Conservation (phyloP, 2,888 invertebrate genomes). For the Eretmocerus hayati region DNA sequence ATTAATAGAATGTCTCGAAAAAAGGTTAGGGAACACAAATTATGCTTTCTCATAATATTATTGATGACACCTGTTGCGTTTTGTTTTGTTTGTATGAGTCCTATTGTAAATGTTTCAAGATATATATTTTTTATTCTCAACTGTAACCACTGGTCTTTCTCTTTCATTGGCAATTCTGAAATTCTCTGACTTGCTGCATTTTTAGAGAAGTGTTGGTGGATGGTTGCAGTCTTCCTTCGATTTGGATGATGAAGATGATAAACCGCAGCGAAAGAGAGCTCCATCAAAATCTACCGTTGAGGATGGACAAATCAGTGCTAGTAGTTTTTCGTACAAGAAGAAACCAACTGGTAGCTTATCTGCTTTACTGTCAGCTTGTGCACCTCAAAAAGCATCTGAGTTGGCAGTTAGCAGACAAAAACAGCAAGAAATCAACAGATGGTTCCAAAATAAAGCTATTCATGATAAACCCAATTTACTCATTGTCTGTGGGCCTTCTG, state of each 20-base stretch:
- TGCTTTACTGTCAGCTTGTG: conserved; percentile 32
- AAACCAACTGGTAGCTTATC: conserved; percentile 28
- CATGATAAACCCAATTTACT: conserved; percentile 43
- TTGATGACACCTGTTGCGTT: too few relatives aligned
- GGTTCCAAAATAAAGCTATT: conserved; percentile 30
- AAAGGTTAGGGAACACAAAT: too few relatives aligned
- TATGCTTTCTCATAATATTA: too few relatives aligned
- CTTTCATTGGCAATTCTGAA: too few relatives aligned
- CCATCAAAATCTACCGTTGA: not conserved
- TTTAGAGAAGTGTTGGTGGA: conserved; percentile 18
- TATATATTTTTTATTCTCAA: too few relatives aligned
- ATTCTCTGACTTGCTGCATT: too few relatives aligned
- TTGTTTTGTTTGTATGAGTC: too few relatives aligned
- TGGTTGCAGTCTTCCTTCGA: conserved; percentile 32
- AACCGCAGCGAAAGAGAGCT: too few relatives aligned
- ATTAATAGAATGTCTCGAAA: too few relatives aligned
- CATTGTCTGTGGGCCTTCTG: conserved; percentile 74
- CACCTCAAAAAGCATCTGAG: conserved; percentile 33
- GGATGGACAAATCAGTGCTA: not conserved
- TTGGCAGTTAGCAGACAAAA: conserved; percentile 39
- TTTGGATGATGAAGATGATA: conserved; percentile 12
- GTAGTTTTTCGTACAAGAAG: conserved; percentile 14
- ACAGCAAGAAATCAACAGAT: conserved; percentile 37
- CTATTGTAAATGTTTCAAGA: too few relatives aligned
- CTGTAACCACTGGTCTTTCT: too few relatives aligned